Evolutionary conservation across 2,797 vertebrate species (phyloP).

Genomic region (Chaetodon trifasciatus): DNA sequence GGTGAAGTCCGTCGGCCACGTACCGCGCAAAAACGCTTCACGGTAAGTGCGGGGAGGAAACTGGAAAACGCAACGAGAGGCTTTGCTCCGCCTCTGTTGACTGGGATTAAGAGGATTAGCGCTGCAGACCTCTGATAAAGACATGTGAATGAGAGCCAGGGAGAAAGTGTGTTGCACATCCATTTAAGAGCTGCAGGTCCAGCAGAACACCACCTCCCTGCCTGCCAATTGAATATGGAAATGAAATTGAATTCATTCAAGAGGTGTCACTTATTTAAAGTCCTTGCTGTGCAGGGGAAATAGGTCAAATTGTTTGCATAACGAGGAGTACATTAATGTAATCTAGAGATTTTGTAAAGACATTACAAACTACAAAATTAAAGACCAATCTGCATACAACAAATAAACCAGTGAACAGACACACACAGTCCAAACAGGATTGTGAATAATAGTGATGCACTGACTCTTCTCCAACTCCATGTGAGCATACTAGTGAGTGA

Average conservation of each 20-base stretch:
- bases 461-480: slow-evolving; percentile 1
- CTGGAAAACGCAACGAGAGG: slow-evolving; percentile 56
- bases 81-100: slow-evolving; percentile 82
- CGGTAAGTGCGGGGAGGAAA: slow-evolving; percentile 56
- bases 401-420: neutral
- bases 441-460: neutral
- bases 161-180: slow-evolving; percentile 58
- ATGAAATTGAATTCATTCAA: neutral
- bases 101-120: slow-evolving; percentile 82
- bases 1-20: slow-evolving; percentile 46
- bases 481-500: neutral
- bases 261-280: slow-evolving; percentile 4
- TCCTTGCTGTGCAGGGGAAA: too few relatives aligned
- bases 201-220: slow-evolving; percentile 34
- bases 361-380: neutral
- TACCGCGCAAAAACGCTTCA: slow-evolving; percentile 44
- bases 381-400: neutral
- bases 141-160: slow-evolving; percentile 74
- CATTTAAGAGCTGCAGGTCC: slow-evolving; percentile 51
- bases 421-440: neutral
- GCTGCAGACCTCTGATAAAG: slow-evolving; percentile 73
- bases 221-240: slow-evolving; percentile 15
- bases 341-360: neutral
- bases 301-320: neutral
- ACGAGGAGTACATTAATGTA: neutral